phyloP scores from a whole-genome alignment of 1,140 invertebrate genomes.

The Tetragnatha versicolor region DNA sequence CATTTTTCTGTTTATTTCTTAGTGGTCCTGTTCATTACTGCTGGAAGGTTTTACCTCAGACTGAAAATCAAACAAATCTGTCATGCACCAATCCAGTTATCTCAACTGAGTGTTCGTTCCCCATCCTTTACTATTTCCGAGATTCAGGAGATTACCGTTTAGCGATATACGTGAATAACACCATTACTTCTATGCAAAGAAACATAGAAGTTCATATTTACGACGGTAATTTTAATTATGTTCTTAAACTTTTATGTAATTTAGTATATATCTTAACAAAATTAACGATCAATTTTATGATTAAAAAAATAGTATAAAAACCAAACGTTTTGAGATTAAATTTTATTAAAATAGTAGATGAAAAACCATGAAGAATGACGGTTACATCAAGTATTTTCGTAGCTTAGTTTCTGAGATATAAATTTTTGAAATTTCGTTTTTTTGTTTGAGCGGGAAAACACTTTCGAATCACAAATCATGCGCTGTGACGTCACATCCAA shows the following conservation, averaged over 20 bases:
- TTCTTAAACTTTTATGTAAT: background rate
- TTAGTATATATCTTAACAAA: background rate
- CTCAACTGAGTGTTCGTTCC: background rate
- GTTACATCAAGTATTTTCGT: too few relatives aligned
- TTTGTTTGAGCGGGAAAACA: too few relatives aligned
- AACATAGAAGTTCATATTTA: constrained; percentile 45
- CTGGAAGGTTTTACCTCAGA: constrained; percentile 29
- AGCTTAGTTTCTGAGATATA: too few relatives aligned
- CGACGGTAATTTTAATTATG: constrained; percentile 13
- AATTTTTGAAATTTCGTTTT: too few relatives aligned
- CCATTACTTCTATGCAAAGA: constrained; percentile 14
- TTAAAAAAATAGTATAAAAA: too few relatives aligned
- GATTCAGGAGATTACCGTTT: constrained; percentile 28
- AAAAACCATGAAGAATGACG: too few relatives aligned
- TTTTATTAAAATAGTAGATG: too few relatives aligned
- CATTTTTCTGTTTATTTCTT: too few relatives aligned
- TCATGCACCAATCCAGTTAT: constrained; percentile 6
- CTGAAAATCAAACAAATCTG: constrained; percentile 5
- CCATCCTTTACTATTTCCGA: constrained; percentile 40
- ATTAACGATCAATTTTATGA: too few relatives aligned
- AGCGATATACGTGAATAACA: constrained; percentile 19
- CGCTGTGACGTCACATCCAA: too few relatives aligned
- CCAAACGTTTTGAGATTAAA: too few relatives aligned
- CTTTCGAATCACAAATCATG: too few relatives aligned
- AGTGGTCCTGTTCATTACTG: constrained; percentile 48